Conservation (phyloP, 2,888 invertebrate genomes). For the Epirrhoe tristata region DNA sequence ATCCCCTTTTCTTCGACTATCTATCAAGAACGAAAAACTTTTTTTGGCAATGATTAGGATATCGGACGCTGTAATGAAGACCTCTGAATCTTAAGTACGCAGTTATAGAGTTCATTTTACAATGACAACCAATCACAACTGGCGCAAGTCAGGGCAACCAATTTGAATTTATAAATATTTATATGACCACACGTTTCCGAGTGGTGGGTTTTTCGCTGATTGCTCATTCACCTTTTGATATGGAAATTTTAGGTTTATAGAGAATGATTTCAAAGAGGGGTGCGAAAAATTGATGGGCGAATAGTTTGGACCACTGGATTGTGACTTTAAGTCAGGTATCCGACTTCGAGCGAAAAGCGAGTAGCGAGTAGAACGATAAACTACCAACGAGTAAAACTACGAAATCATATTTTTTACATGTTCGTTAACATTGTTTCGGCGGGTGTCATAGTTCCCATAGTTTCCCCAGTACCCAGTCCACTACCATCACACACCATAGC, state of each 20-base stretch:
- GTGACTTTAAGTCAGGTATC: background rate
- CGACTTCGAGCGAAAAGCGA: background rate
- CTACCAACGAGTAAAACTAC: no score
- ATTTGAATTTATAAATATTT: constrained; percentile 61
- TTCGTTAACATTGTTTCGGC: no score
- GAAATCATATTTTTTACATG: no score
- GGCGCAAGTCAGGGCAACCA: constrained; percentile 41
- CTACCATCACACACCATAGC: no score
- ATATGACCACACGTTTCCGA: constrained; percentile 49
- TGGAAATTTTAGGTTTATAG: constrained; percentile 44
- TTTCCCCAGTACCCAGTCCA: no score
- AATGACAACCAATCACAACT: constrained; percentile 31
- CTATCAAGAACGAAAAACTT: no score
- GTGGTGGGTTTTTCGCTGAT: constrained; percentile 46
- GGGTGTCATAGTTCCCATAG: no score
- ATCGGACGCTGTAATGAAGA: background rate
- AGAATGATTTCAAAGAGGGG: constrained; percentile 32
- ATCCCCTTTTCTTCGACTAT: no score
- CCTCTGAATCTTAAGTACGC: background rate
- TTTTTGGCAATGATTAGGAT: no score
- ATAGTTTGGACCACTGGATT: constrained; percentile 5
- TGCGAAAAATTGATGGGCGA: constrained; percentile 19
- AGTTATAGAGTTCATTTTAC: constrained; percentile 11
- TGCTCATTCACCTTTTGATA: constrained; percentile 47
- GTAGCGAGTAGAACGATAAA: no score